These are phyloP conservation scores for Austrolebias charrua DNA, from an alignment of 2,797 vertebrate species.

Conservation along the genomic window DNA sequence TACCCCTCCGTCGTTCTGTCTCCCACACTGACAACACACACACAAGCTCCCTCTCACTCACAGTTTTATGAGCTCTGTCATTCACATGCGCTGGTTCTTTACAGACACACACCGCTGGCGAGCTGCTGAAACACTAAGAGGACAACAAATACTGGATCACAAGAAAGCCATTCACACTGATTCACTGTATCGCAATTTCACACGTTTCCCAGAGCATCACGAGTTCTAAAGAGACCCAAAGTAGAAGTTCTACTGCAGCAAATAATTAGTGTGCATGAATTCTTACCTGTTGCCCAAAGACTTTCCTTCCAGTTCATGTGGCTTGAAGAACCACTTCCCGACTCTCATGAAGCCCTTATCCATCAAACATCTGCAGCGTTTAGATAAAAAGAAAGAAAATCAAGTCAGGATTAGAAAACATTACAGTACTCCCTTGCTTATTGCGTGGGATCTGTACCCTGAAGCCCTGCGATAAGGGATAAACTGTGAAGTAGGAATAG, in stretches of 20 bases:
- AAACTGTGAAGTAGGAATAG: no score
- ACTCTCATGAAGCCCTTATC: slow-evolving; percentile 95
- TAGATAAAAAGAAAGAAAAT: background rate
- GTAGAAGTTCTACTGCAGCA: background rate
- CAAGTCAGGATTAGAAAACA: slow-evolving; percentile 1
- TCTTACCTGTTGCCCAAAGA: slow-evolving; percentile 88
- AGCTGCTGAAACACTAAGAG: slow-evolving; percentile 40
- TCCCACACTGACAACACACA: slow-evolving; percentile 49
- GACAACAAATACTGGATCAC: slow-evolving; percentile 43
- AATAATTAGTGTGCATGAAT: background rate
- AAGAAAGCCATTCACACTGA: slow-evolving; percentile 41
- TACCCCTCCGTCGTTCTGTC: slow-evolving; percentile 47
- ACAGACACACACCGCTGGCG: slow-evolving; percentile 51
- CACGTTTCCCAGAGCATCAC: slow-evolving; percentile 10
- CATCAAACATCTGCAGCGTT: slow-evolving; percentile 88
- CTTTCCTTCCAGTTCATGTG: slow-evolving; percentile 91
- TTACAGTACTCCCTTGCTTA: no score
- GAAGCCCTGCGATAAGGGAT: no score
- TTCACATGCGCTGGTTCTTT: slow-evolving; percentile 44
- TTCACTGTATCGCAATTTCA: slow-evolving; percentile 29
- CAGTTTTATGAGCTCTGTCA: slow-evolving; percentile 40
- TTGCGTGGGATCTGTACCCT: no score
- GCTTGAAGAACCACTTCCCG: slow-evolving; percentile 97
- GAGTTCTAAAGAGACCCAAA: background rate
- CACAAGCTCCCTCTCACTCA: slow-evolving; percentile 14